Conservation (phyloP, 2,888 invertebrate genomes). For the Germaria angustata region DNA sequence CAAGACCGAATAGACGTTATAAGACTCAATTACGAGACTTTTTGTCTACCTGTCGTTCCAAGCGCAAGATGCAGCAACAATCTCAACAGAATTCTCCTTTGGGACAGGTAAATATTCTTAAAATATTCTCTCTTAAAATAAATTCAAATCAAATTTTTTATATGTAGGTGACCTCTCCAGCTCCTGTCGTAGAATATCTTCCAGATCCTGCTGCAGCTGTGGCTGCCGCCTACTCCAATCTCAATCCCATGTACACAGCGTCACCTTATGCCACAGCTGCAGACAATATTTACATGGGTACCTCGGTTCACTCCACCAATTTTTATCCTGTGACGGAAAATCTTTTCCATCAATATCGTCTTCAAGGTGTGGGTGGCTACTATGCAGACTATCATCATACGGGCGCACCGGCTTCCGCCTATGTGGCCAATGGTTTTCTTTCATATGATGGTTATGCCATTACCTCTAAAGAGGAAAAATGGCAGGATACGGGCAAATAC, state of each 20-base stretch:
- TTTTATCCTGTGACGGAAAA: slow-evolving; percentile 90
- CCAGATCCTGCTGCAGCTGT: slow-evolving; percentile 83
- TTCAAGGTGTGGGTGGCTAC: slow-evolving; percentile 88
- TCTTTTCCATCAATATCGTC: slow-evolving; percentile 93
- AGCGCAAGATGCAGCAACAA: slow-evolving; percentile 83
- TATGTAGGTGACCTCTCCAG: slow-evolving; percentile 74
- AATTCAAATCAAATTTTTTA: neutral
- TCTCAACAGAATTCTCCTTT: slow-evolving; percentile 79
- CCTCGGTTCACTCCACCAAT: slow-evolving; percentile 84
- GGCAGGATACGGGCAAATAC: slow-evolving; percentile 80
- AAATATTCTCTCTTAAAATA: neutral
- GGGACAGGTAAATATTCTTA: slow-evolving; percentile 76
- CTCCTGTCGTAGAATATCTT: slow-evolving; percentile 80
- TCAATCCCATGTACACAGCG: slow-evolving; percentile 88
- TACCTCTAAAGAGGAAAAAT: slow-evolving; percentile 80
- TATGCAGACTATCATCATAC: slow-evolving; percentile 88
- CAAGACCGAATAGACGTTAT: slow-evolving; percentile 92
- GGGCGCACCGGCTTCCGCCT: slow-evolving; percentile 81
- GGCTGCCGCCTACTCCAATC: slow-evolving; percentile 89
- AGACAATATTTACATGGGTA: slow-evolving; percentile 80
- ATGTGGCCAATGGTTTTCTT: slow-evolving; percentile 91
- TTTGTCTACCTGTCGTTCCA: slow-evolving; percentile 93
- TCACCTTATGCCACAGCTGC: slow-evolving; percentile 89
- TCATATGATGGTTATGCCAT: slow-evolving; percentile 82
- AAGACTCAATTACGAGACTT: slow-evolving; percentile 96